Evolutionary conservation across 2,113 vertebrate genomes (phyloP).

Genomic region (Neolamprologus caudopunctatus): DNA sequence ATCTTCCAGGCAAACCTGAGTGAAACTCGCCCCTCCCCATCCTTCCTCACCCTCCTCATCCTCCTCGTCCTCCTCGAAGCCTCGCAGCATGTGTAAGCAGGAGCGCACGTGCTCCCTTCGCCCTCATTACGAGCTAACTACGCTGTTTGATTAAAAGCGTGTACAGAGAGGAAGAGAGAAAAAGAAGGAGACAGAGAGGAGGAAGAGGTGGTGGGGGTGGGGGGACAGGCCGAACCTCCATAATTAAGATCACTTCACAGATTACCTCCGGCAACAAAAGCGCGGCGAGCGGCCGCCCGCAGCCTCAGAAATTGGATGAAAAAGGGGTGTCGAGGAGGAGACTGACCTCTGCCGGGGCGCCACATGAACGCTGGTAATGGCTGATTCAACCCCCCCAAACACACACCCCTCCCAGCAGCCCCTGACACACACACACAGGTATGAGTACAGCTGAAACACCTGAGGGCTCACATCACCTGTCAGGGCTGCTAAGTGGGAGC

Average conservation of each 20-base stretch:
- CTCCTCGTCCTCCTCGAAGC: slow-evolving; percentile 33
- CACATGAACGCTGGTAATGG: slow-evolving; percentile 49
- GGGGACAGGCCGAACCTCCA: slow-evolving; percentile 66
- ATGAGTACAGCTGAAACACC: neutral
- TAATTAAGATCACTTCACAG: slow-evolving; percentile 81
- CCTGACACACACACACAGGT: slow-evolving; percentile 25
- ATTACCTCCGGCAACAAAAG: slow-evolving; percentile 77
- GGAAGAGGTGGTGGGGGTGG: neutral
- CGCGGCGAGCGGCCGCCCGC: slow-evolving; percentile 59
- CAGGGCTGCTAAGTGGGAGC: neutral
- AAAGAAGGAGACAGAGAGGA: neutral
- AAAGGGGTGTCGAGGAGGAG: slow-evolving; percentile 65
- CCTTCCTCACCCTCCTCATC: slow-evolving; percentile 30
- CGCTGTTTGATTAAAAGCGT: slow-evolving; percentile 73
- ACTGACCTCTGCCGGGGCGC: slow-evolving; percentile 50
- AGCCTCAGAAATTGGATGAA: slow-evolving; percentile 67
- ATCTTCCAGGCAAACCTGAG: slow-evolving; percentile 32
- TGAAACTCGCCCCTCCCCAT: slow-evolving; percentile 22
- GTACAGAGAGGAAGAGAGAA: slow-evolving; percentile 58
- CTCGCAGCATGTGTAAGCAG: slow-evolving; percentile 67
- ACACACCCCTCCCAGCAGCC: neutral
- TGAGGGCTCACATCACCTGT: neutral
- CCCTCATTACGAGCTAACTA: slow-evolving; percentile 75
- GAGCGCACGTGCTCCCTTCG: slow-evolving; percentile 56
- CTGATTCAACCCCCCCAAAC: slow-evolving; percentile 45